Conservation (phyloP, 2,888 invertebrate genomes). For the Pollenia labialis region DNA sequence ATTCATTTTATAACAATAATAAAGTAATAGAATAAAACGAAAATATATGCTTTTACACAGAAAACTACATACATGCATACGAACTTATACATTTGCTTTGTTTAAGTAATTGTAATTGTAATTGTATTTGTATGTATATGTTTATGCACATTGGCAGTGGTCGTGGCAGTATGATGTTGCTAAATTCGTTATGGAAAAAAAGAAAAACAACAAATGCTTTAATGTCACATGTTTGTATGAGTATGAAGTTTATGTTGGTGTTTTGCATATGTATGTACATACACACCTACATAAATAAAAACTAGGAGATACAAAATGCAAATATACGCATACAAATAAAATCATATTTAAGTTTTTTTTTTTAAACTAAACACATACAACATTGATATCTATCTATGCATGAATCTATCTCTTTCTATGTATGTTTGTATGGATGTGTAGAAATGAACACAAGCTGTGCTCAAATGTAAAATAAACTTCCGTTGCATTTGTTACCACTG, state of each 20-base stretch:
- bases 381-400: conserved; percentile 39
- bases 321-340: conserved; percentile 45
- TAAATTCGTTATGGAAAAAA: conserved; percentile 30
- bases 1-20: background rate
- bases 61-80: background rate
- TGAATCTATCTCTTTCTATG: conserved; percentile 46
- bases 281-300: conserved; percentile 38
- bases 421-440: background rate
- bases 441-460: conserved; percentile 65
- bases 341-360: conserved; percentile 16
- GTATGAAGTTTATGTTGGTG: conserved; percentile 34
- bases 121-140: background rate
- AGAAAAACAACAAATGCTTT: conserved; percentile 75
- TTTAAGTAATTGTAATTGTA: background rate
- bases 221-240: conserved; percentile 74
- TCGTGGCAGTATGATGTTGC: conserved; percentile 63
- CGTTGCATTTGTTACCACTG: conserved; percentile 54
- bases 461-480: conserved; percentile 70
- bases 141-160: conserved; percentile 45
- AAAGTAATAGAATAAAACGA: conserved; percentile 2
- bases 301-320: conserved; percentile 29
- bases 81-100: background rate
- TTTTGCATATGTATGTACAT: background rate
- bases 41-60: background rate
- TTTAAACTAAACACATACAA: conserved; percentile 48